Evolutionary conservation across 2,113 vertebrate species (phyloP).

Genomic region (Gambusia affinis): DNA sequence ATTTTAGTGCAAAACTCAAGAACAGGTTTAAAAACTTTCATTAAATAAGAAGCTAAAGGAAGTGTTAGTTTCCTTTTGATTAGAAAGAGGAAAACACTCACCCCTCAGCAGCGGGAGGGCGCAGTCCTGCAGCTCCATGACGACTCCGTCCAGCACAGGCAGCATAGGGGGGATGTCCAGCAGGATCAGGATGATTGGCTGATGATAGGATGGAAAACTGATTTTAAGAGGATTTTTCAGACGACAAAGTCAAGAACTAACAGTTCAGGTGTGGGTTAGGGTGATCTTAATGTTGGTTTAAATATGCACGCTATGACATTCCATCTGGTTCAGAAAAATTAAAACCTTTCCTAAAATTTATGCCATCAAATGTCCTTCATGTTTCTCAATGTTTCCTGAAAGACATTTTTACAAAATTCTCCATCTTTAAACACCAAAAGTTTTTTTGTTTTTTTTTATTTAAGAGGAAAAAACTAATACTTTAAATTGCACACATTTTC

Average conservation of each 20-base stretch:
- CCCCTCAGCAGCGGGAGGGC: constrained; percentile 92
- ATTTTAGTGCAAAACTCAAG: not conserved
- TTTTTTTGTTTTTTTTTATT: too few species aligned
- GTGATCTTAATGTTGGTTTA: not conserved
- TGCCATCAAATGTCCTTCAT: too few species aligned
- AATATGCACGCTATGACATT: too few species aligned
- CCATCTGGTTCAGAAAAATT: too few species aligned
- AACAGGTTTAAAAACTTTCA: not conserved
- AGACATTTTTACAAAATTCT: too few species aligned
- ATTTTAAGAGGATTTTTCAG: too few species aligned
- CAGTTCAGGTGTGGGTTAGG: too few species aligned
- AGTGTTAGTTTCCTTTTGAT: not conserved
- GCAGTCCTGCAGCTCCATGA: constrained; percentile 98
- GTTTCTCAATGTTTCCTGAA: too few species aligned
- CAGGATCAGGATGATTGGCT: constrained; percentile 91
- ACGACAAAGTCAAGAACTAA: not conserved
- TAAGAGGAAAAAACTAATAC: too few species aligned
- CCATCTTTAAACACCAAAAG: too few species aligned
- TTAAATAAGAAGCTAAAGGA: not conserved
- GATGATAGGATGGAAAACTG: not conserved
- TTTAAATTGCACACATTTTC: not conserved
- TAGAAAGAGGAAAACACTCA: constrained; percentile 46
- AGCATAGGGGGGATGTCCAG: constrained; percentile 97
- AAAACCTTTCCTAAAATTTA: too few species aligned
- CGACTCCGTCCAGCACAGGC: constrained; percentile 91